phyloP scores from a whole-genome alignment of 2,113 vertebrate genomes.

The Gallinago paraguaiae region DNA sequence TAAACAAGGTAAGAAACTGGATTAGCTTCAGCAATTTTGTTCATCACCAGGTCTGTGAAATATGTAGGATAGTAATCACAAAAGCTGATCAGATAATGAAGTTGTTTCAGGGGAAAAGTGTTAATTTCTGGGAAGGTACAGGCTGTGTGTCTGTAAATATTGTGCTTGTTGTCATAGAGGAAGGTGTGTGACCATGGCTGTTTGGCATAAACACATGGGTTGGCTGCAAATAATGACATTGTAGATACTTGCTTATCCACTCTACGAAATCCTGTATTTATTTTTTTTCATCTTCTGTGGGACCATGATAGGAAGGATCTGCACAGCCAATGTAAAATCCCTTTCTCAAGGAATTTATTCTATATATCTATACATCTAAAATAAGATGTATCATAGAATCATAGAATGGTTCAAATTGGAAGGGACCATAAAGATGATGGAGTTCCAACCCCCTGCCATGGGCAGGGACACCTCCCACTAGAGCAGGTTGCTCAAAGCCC shows the following conservation, averaged over 20 bases:
- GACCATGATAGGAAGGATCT: background rate
- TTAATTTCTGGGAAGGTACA: background rate
- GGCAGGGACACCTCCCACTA: no score
- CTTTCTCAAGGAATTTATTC: background rate
- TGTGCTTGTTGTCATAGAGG: background rate
- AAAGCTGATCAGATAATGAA: background rate
- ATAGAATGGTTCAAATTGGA: no score
- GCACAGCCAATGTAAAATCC: background rate
- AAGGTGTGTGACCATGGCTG: background rate
- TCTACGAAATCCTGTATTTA: background rate
- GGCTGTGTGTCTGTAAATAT: background rate
- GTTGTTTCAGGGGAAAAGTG: background rate
- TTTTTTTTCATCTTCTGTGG: background rate
- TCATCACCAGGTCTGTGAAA: background rate
- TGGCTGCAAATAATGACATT: background rate
- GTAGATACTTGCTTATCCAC: background rate
- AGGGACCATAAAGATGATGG: no score
- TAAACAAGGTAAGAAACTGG: slow-evolving; percentile 81
- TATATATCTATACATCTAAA: background rate
- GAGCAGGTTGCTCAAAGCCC: no score
- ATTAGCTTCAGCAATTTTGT: background rate
- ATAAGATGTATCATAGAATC: background rate
- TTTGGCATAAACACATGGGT: background rate
- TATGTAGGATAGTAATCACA: background rate
- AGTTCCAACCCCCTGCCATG: no score